Evolutionary conservation across 1,140 invertebrate species (phyloP).

Genomic region (Calliphora vicina): DNA sequence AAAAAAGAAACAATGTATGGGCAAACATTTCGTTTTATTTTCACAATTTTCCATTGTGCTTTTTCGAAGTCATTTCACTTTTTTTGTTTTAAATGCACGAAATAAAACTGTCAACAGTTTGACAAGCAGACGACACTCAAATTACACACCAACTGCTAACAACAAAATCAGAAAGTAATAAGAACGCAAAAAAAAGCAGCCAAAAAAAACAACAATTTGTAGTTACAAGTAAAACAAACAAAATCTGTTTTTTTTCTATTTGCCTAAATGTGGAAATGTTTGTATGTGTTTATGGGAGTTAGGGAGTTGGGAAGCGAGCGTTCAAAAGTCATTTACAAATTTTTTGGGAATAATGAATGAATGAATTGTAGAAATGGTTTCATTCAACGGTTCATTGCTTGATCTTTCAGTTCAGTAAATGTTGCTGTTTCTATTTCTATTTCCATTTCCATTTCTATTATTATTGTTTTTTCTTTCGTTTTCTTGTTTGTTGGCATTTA

Average conservation of each 20-base stretch:
- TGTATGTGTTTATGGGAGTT: no score
- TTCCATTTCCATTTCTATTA: background rate
- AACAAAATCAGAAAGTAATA: background rate
- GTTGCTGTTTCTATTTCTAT: background rate
- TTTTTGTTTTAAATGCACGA: background rate
- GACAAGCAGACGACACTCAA: slow-evolving; percentile 25
- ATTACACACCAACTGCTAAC: slow-evolving; percentile 18
- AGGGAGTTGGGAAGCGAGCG: background rate
- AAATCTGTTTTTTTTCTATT: background rate
- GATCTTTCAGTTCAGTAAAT: background rate
- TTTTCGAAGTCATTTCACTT: background rate
- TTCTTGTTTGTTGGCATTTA: no score
- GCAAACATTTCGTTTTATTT: no score
- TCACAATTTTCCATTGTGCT: background rate
- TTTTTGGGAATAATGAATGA: no score
- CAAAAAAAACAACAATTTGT: background rate
- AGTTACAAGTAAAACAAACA: background rate
- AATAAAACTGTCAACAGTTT: slow-evolving; percentile 30
- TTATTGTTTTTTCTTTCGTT: background rate
- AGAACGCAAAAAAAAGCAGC: no score
- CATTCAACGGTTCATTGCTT: background rate
- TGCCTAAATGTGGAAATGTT: background rate
- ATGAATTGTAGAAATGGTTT: no score
- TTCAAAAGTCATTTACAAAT: background rate
- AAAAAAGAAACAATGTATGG: background rate